phyloP scores from a whole-genome alignment of 2,113 vertebrate genomes.

The Muntiacus reevesi region DNA sequence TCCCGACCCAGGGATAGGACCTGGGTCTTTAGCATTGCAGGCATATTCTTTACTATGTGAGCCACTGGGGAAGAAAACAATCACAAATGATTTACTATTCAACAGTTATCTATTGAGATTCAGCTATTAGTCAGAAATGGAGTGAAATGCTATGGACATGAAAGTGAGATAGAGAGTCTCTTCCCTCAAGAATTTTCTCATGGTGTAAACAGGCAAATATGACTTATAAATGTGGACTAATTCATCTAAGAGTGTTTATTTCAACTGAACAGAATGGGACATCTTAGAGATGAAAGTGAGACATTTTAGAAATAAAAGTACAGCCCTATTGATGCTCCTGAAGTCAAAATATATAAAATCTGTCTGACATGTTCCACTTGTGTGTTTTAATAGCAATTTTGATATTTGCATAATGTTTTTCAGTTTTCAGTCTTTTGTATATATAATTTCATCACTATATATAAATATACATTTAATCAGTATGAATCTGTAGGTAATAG shows the following conservation, averaged over 20 bases:
- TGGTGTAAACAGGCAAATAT: not conserved
- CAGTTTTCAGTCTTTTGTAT: not conserved
- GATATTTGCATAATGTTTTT: not conserved
- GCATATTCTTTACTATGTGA: not conserved
- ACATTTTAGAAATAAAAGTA: not conserved
- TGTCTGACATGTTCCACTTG: fast-evolving
- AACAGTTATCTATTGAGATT: not conserved
- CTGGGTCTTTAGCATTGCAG: not conserved
- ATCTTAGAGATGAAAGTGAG: not conserved
- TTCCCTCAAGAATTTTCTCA: not conserved
- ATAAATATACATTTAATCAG: not conserved
- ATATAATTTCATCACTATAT: not conserved
- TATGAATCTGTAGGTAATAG: not conserved
- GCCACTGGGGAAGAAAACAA: not conserved
- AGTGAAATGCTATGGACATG: not conserved
- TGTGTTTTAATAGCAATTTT: not conserved
- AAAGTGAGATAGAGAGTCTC: not conserved
- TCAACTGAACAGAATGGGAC: not conserved
- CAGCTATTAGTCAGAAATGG: not conserved
- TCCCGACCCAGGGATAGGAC: not conserved
- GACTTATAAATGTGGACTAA: not conserved
- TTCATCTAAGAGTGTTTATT: not conserved
- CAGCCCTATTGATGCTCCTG: not conserved
- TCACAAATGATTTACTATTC: not conserved
- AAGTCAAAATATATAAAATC: not conserved